Base-by-base conservation (phyloP, 2,797 vertebrate genomes). In the Lacerta viridis region DNA sequence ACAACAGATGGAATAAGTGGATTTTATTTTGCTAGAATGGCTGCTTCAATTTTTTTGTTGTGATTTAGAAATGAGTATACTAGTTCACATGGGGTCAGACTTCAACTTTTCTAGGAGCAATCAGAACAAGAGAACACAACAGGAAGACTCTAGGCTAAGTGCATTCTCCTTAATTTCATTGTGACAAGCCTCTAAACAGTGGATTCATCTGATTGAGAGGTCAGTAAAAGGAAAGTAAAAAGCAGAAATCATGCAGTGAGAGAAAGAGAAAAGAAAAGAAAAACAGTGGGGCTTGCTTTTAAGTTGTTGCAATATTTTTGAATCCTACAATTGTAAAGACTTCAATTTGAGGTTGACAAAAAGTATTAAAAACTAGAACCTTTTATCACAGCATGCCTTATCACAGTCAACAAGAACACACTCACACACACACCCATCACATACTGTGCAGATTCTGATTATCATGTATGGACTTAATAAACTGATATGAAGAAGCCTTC, bases 191-290 rank as follows among this genome's bases (percentile, higher is more conserved):
- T n/a, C 39, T 75, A 84, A 92, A 89, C n/a, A 90, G 68, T 80
- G 20, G 86, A 43, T 11, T 59, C 3, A 88, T 90, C 88, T 83
- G 93, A 82, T 25, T 89, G 81, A 74, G 29, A 90, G 71, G 85
- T 80, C 71, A 64, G 17, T 23, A 50, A 76, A 64, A 41, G 11
- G 41, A 15, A 36, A 6, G 43, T 20, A 23, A 11, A 43, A 83
- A 64, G 69, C 20, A 88, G 17, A 85, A 0, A 55, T 8, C 66
- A 4, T 23, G 88, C n/a, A 29, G 11, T 55, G 72, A 20, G 43
- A 50, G 55, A 80, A 20, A 82, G 8, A 50, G 18, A 43, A 55
- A 5, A 85, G 11, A 66, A 13, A 85, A 29, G 50, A 36, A 75
- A 39, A 82, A 64, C 79, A 29, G 33, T 18, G 94, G 33, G n/a